Base-by-base conservation (phyloP, 2,888 invertebrate species). In the Drosophila pseudotakahashii region DNA sequence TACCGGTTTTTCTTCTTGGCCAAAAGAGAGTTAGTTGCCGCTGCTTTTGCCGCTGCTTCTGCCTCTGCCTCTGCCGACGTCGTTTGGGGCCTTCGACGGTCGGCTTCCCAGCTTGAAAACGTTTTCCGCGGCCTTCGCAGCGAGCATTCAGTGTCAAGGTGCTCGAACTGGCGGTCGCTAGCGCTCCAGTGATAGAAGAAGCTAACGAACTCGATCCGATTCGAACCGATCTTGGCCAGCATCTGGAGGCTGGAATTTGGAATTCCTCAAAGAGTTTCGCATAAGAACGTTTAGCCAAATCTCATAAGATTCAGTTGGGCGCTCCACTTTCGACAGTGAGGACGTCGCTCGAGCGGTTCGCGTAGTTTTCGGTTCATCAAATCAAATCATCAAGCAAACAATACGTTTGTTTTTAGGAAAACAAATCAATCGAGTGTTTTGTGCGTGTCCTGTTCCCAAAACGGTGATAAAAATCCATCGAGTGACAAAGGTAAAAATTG, bases 151-250 rank as follows among this genome's bases (percentile, higher is more conserved):
- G 88, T 84, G 88, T 84, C 83, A 84, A 84, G 83, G 83, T 84
- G 83, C 83, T 84, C 88, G 71, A 87, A 84, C 82, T 79, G 83
- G 88, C 88, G 87, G 88, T 85, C 80, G 88, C 74, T 55, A 66
- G 55, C 58, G 73, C 73, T 71, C 47, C 59, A 76, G 67, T 70
- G 67, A 78, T 73, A 82, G 77, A 81, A 83, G 79, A 81, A 83
- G 79, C 87, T 77, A 79, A 84, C 82, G 81, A 83, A 86, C 81
- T 86, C 73, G 81, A 76, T 78, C 74, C 67, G 75, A 75, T 62
- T 73, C 34, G 48, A 32, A 32, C 48, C 34, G 48, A 48, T 48
- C 48, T 48, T 32, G 30, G 16, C 48, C 34, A 48, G 48, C 34
- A 48, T 34, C 48, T 34, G 34, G 30, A 11, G 34, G 34, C 48